Percentiles rank a stretch among this genome's conserved stretches.
Conservation (phyloP, 2,797 vertebrate species). For the Diplodus sargus region DNA sequence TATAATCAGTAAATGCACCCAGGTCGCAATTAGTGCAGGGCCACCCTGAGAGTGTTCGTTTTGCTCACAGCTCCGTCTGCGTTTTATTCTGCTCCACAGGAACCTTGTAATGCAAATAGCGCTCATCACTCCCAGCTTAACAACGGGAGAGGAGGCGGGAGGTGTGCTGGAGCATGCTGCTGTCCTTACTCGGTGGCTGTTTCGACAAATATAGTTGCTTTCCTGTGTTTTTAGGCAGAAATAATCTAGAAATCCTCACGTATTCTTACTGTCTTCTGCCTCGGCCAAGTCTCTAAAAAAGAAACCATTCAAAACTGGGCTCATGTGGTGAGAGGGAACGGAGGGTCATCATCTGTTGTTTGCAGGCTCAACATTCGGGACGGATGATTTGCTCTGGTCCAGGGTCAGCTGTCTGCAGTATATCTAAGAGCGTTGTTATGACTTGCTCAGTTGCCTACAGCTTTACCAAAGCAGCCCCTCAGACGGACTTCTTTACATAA, state of each 20-base stretch:
- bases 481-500: conserved; percentile 62
- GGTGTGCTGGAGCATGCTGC: conserved; percentile 10
- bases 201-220: conserved; percentile 23
- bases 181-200: conserved; percentile 19
- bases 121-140: conserved; percentile 59
- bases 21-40: conserved; percentile 78
- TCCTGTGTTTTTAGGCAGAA: conserved; percentile 10
- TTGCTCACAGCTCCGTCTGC: conserved; percentile 67
- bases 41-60: conserved; percentile 76
- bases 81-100: conserved; percentile 68
- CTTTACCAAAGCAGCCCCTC: conserved; percentile 52
- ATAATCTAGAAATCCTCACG: conserved; percentile 43
- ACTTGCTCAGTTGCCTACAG: conserved; percentile 37
- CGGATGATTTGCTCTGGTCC: conserved; percentile 24
- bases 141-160: conserved; percentile 46
- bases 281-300: conserved; percentile 44
- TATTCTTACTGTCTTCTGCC: conserved; percentile 22
- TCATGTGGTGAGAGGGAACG: conserved; percentile 26
- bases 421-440: conserved; percentile 39
- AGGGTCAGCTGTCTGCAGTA: conserved; percentile 42
- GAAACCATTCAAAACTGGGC: conserved; percentile 36
- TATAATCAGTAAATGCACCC: conserved; percentile 84
- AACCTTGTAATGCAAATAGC: conserved; percentile 77
- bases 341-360: conserved; percentile 43
- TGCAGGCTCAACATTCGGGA: conserved; percentile 28